Percentiles rank a stretch among this genome's conserved stretches.
Evolutionary conservation across 2,113 vertebrate genomes (phyloP).

Genomic region (Bos indicus): DNA sequence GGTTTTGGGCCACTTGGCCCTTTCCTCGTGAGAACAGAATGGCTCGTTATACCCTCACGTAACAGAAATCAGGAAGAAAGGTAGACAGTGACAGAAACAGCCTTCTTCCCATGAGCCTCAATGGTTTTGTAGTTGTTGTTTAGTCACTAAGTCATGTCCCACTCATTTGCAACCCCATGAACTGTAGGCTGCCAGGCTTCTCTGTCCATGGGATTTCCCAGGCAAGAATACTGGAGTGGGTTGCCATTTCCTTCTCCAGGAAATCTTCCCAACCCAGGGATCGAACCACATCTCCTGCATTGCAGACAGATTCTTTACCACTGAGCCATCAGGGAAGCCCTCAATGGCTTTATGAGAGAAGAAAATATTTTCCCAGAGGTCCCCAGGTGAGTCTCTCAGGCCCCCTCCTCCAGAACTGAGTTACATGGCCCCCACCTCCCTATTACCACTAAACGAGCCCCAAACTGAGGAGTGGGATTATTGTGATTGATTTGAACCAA

Average conservation of each 20-base stretch:
- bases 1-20: background rate
- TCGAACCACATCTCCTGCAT: background rate
- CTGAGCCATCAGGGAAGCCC: background rate
- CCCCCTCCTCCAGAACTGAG: background rate
- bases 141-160: background rate
- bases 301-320: background rate
- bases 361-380: background rate
- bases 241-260: background rate
- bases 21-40: no score
- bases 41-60: background rate
- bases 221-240: background rate
- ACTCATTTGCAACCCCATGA: background rate
- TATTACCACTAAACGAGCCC: background rate
- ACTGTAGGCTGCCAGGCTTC: background rate
- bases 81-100: background rate
- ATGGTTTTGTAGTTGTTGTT: background rate
- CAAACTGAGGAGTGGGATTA: fast-evolving
- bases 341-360: background rate
- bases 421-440: background rate
- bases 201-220: background rate
- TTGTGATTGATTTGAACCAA: background rate
- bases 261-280: background rate
- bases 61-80: background rate
- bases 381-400: background rate
- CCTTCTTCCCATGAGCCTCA: background rate